phyloP scores from a whole-genome alignment of 1,140 invertebrate genomes.

The Drosophila varians region DNA sequence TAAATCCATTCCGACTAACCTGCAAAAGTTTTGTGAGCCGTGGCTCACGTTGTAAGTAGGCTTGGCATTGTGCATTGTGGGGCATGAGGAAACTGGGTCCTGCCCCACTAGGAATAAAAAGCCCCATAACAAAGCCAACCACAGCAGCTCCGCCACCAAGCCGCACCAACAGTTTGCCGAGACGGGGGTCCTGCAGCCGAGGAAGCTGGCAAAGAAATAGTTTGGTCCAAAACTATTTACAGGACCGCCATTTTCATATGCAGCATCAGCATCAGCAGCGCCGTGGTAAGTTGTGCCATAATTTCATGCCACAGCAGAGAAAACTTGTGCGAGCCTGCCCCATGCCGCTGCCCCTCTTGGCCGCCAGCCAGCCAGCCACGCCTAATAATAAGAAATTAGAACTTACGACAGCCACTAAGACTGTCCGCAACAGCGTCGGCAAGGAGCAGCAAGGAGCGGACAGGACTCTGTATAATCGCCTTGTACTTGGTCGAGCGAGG shows the following conservation, averaged over 20 bases:
- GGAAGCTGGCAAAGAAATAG: conserved; percentile 63
- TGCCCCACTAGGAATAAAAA: conserved; percentile 13
- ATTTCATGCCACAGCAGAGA: conserved; percentile 74
- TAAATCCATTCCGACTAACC: conserved; percentile 53
- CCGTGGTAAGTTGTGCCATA: conserved; percentile 73
- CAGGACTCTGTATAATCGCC: conserved; percentile 64
- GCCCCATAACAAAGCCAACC: conserved; percentile 68
- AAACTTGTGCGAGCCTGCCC: conserved; percentile 66
- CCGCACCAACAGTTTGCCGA: conserved; percentile 12
- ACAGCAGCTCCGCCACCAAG: conserved; percentile 29
- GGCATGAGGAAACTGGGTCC: conserved; percentile 29
- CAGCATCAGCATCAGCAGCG: conserved; percentile 25
- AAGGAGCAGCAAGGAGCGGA: conserved; percentile 2
- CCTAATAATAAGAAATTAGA: conserved; percentile 82
- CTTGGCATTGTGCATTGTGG: conserved; percentile 60
- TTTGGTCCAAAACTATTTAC: conserved; percentile 71
- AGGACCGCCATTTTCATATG: conserved; percentile 78
- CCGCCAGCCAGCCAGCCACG: conserved; percentile 58
- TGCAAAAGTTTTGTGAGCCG: conserved; percentile 37
- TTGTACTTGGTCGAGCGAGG: conserved; percentile 56
- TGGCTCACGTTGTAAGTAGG: conserved; percentile 50
- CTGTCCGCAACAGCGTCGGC: conserved; percentile 62
- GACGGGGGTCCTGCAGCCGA: neutral
- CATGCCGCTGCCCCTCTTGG: neutral
- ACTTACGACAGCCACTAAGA: conserved; percentile 81